Conservation (phyloP, 37 sponge, comb jelly and placozoan species). For the Halisarca cf. caerulea region DNA sequence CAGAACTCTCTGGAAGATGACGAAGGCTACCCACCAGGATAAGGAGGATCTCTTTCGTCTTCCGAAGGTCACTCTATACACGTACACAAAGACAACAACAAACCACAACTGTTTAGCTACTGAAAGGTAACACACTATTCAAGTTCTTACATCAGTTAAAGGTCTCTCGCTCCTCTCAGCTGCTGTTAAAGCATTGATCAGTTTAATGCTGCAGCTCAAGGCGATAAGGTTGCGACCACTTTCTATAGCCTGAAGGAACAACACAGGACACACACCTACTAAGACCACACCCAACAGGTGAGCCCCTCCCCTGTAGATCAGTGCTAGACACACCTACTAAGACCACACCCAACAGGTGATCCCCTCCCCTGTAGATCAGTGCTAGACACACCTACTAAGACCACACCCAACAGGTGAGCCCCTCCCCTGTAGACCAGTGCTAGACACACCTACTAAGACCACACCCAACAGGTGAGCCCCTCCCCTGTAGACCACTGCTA, state of each 20-base stretch:
- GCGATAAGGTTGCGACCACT: constrained; percentile 79
- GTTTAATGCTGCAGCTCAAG: constrained; percentile 83
- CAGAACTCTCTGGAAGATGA: constrained; percentile 85
- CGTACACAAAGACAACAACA: background rate
- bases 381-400: too few relatives aligned
- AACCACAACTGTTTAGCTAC: background rate
- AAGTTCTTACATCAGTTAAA: constrained; percentile 80
- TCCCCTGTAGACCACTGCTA: background rate
- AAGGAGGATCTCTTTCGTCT: constrained; percentile 75
- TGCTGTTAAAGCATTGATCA: constrained; percentile 75
- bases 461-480: too few relatives aligned
- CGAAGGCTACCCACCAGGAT: constrained; percentile 67
- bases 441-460: too few relatives aligned
- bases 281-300: too few relatives aligned
- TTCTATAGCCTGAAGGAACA: constrained; percentile 60
- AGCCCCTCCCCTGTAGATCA: too few relatives aligned
- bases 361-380: too few relatives aligned
- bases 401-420: too few relatives aligned
- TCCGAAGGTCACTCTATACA: constrained; percentile 76
- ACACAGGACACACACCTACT: background rate
- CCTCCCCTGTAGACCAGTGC: too few relatives aligned
- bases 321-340: too few relatives aligned
- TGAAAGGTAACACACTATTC: background rate
- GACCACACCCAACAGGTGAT: too few relatives aligned
- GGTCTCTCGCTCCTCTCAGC: constrained; percentile 87